These are phyloP conservation scores for Harpagifer antarcticus DNA, from an alignment of 2,797 vertebrate species.

Conservation along the genomic window DNA sequence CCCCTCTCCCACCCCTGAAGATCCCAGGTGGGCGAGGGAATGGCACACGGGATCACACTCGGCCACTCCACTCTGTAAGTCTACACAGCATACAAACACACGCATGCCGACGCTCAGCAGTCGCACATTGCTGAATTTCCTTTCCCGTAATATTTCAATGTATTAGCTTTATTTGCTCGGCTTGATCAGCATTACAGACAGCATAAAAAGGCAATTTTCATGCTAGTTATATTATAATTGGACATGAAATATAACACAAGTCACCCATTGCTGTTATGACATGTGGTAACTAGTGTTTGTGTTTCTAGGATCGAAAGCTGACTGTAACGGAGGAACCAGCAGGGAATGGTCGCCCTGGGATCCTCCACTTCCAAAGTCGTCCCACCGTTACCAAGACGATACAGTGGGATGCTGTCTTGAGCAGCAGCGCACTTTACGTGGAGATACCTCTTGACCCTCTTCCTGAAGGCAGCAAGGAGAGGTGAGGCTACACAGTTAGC, in stretches of 20 bases:
- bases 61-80: conserved; percentile 85
- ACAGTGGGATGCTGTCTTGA: conserved; percentile 86
- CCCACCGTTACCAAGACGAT: conserved; percentile 81
- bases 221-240: neutral
- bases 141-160: neutral
- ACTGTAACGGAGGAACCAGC: conserved; percentile 88
- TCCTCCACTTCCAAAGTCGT: conserved; percentile 87
- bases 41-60: conserved; percentile 99
- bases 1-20: conserved; percentile 99
- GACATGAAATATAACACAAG: neutral
- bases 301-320: conserved; percentile 85
- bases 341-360: conserved; percentile 83
- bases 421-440: conserved; percentile 84
- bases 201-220: neutral
- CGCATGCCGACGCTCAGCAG: too few species aligned
- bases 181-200: neutral
- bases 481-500: conserved; percentile 69
- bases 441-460: conserved; percentile 86
- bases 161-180: neutral
- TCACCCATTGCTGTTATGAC: neutral
- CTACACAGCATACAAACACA: neutral
- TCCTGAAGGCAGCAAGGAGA: conserved; percentile 90
- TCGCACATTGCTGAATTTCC: neutral
- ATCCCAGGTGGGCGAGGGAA: conserved; percentile 99
- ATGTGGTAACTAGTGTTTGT: neutral